A percentile compares a stretch with the other conserved stretches of the same genome.
Conservation (phyloP, 2,113 vertebrate genomes). For the Thalassoma bifasciatum region DNA sequence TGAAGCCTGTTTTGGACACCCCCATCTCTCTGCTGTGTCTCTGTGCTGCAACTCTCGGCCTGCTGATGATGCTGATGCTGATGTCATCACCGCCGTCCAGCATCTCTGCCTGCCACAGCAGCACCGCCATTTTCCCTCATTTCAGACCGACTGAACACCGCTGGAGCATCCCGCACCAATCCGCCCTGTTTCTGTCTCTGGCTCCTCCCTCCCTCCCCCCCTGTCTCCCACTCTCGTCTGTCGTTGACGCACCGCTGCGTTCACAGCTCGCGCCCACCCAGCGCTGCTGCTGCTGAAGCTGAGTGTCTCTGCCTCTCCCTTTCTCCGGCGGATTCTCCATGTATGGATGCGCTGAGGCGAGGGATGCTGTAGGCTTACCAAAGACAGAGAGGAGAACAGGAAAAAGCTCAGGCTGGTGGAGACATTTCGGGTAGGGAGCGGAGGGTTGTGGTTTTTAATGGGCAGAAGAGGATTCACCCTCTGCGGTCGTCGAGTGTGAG, state of each 20-base stretch:
- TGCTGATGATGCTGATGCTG: slow-evolving; percentile 79
- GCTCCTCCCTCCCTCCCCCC: slow-evolving; percentile 25
- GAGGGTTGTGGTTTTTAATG: slow-evolving; percentile 52
- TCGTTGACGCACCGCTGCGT: slow-evolving; percentile 71
- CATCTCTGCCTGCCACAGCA: slow-evolving; percentile 72
- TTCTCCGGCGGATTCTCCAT: slow-evolving; percentile 67
- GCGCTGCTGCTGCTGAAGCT: slow-evolving; percentile 35
- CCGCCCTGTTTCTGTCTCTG: slow-evolving; percentile 42
- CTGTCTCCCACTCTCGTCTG: slow-evolving; percentile 33
- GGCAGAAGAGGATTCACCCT: slow-evolving; percentile 46
- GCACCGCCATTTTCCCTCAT: slow-evolving; percentile 77
- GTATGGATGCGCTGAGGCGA: slow-evolving; percentile 68
- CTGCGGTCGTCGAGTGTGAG: slow-evolving; percentile 55
- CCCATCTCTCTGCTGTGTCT: neutral
- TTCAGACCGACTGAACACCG: slow-evolving; percentile 36
- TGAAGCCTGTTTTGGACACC: neutral
- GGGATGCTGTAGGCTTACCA: slow-evolving; percentile 71
- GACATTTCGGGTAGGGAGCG: slow-evolving; percentile 37
- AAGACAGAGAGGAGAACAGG: slow-evolving; percentile 10
- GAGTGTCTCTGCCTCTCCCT: slow-evolving; percentile 14
- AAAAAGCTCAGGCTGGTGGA: slow-evolving; percentile 29
- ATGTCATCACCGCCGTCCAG: slow-evolving; percentile 80
- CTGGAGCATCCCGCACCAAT: slow-evolving; percentile 53
- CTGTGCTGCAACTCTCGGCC: slow-evolving; percentile 55
- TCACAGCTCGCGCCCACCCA: slow-evolving; percentile 49